phyloP scores from a whole-genome alignment of 2,113 vertebrate species.

The Mobula hypostoma region DNA sequence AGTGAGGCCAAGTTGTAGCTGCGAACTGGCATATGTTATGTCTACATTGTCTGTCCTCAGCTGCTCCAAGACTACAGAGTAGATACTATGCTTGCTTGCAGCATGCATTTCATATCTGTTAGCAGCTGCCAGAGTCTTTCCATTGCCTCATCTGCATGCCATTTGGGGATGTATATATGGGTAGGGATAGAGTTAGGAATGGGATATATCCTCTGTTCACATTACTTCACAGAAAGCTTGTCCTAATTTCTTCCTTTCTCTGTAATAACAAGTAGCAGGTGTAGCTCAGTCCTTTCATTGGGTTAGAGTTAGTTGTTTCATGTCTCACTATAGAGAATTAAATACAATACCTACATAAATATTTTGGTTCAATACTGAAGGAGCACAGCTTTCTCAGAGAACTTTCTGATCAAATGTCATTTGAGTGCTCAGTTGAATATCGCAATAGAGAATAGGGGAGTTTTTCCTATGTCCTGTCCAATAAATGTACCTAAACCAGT shows the following conservation, averaged over 20 bases:
- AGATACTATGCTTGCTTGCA: background rate
- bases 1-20: background rate
- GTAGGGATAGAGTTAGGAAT: background rate
- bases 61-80: background rate
- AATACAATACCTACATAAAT: background rate
- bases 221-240: background rate
- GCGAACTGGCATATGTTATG: background rate
- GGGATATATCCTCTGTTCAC: background rate
- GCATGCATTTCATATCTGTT: slow-evolving; percentile 28
- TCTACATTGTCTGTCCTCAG: background rate
- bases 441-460: background rate
- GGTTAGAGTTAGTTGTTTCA: background rate
- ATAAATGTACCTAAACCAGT: background rate
- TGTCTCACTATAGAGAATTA: background rate
- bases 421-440: background rate
- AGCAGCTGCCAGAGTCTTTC: background rate
- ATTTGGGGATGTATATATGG: background rate
- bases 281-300: background rate
- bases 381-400: background rate
- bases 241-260: background rate
- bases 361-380: background rate
- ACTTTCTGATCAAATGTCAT: background rate
- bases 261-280: background rate
- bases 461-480: background rate
- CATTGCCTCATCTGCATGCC: slow-evolving; percentile 1